Conservation (phyloP, 1,140 invertebrate species). For the Caenorhabditis remanei region DNA sequence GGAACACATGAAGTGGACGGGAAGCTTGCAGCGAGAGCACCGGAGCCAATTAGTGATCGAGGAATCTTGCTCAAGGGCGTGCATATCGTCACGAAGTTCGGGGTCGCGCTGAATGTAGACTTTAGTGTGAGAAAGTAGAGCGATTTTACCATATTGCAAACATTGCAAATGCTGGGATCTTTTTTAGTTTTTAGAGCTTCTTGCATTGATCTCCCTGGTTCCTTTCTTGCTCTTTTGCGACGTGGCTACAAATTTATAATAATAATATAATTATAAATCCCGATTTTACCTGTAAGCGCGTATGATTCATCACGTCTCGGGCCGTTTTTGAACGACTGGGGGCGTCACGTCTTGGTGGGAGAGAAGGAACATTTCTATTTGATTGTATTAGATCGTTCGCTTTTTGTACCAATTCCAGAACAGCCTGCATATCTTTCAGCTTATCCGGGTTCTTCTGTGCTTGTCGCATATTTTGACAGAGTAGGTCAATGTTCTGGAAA, state of each 20-base stretch:
- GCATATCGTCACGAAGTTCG: neutral
- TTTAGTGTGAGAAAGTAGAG: neutral
- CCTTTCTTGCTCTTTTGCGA: no score
- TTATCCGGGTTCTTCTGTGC: neutral
- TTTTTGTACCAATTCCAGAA: neutral
- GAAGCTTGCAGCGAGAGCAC: neutral
- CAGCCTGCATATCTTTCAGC: neutral
- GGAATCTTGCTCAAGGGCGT: neutral
- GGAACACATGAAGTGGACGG: neutral
- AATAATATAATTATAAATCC: no score
- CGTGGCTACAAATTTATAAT: no score
- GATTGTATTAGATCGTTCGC: neutral
- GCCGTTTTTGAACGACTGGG: neutral
- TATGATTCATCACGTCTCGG: neutral
- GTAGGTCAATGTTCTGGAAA: neutral
- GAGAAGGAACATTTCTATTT: neutral
- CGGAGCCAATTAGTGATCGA: neutral
- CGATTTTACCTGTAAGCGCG: neutral
- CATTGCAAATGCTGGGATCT: neutral
- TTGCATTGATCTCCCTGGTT: no score
- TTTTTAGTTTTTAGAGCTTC: neutral
- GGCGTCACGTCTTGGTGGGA: neutral
- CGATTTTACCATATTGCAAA: neutral
- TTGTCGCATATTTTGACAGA: neutral
- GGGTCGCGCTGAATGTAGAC: neutral